Conservation (phyloP, 2,113 vertebrate species). For the Trachemys scripta region DNA sequence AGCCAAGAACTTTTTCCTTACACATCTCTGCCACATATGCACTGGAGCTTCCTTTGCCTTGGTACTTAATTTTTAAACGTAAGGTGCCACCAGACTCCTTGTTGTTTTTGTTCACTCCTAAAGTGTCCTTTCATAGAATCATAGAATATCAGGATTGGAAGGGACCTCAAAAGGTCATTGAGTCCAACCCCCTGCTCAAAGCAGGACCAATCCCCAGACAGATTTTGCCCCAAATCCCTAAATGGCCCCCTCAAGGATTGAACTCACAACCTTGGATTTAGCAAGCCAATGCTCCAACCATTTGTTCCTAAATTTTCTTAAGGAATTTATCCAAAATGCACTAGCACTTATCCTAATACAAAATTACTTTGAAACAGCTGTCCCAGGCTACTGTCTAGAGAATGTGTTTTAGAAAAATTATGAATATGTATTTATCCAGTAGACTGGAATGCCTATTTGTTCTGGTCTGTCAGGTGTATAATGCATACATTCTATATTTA, state of each 20-base stretch:
- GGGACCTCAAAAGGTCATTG: too few relatives aligned
- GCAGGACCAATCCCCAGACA: too few relatives aligned
- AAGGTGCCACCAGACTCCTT: too few relatives aligned
- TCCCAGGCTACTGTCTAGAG: not conserved
- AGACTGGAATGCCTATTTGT: not conserved
- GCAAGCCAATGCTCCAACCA: too few relatives aligned
- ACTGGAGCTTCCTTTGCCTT: not conserved
- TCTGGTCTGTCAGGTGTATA: not conserved
- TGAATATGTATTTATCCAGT: not conserved
- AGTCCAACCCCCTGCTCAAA: too few relatives aligned
- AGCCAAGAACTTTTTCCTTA: rapidly evolving
- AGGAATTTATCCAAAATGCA: not conserved
- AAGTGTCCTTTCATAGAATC: not conserved
- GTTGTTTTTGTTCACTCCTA: too few relatives aligned
- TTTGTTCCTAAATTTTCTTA: not conserved
- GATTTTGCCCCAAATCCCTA: too few relatives aligned
- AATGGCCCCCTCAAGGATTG: too few relatives aligned
- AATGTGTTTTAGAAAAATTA: not conserved
- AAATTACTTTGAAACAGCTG: not conserved
- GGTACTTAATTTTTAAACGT: rapidly evolving
- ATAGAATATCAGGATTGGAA: too few relatives aligned
- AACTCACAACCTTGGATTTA: too few relatives aligned
- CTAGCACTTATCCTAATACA: rapidly evolving
- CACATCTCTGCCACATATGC: not conserved
- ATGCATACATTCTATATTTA: not conserved